phyloP scores from a whole-genome alignment of 2,888 invertebrate genomes.

The Tiliacea citrago region DNA sequence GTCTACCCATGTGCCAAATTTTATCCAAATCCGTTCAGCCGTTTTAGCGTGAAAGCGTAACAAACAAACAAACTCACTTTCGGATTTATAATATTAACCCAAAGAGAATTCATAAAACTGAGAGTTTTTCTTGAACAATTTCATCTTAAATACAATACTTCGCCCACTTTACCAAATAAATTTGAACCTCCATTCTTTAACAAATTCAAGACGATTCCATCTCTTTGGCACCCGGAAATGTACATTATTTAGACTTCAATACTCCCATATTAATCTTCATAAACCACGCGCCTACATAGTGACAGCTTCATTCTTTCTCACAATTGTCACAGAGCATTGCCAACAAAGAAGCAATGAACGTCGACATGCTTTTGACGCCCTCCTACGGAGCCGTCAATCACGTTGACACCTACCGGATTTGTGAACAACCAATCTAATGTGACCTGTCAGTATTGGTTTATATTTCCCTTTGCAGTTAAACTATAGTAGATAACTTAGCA shows the following conservation, averaged over 20 bases:
- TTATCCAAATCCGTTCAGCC: too few relatives aligned
- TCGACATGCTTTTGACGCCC: slow-evolving; percentile 69
- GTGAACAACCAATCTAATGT: slow-evolving; percentile 15
- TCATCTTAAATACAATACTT: background rate
- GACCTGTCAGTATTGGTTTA: slow-evolving; percentile 6
- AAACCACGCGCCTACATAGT: slow-evolving; percentile 19
- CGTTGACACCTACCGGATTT: slow-evolving; percentile 70
- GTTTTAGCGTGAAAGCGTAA: too few relatives aligned
- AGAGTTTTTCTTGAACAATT: background rate
- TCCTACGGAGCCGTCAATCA: slow-evolving; percentile 73
- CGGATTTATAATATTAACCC: too few relatives aligned
- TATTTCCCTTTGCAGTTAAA: background rate
- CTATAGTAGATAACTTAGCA: background rate
- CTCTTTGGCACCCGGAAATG: background rate
- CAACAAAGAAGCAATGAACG: slow-evolving; percentile 61
- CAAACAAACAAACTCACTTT: too few relatives aligned
- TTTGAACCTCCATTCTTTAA: background rate
- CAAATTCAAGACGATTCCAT: background rate
- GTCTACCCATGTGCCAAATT: too few relatives aligned
- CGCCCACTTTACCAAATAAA: background rate
- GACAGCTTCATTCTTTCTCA: slow-evolving; percentile 50
- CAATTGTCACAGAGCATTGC: slow-evolving; percentile 51
- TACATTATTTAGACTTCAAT: slow-evolving; percentile 11
- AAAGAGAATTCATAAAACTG: background rate
- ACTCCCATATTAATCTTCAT: slow-evolving; percentile 12